Evolutionary conservation across 2,888 invertebrate species (phyloP), one percentile per base, ranked within the genome.

Genomic region (Leucophenga maculata): DNA sequence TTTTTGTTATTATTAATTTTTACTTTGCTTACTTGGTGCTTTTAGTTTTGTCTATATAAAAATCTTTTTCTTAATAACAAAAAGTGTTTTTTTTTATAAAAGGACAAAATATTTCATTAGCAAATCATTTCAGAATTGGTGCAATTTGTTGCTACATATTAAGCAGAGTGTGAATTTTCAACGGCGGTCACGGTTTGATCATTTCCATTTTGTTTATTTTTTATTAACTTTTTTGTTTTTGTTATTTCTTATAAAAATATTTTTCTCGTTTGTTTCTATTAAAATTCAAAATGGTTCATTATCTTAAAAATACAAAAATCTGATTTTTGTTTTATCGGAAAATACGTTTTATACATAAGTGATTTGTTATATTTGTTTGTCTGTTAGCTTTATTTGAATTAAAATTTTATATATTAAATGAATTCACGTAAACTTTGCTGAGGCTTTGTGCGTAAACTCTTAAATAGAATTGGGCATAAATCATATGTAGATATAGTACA

Each of bases 211-310:
- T 39, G 1, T 6, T 39, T 39, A 6, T 39, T 39, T 6, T 39
- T 39, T 39, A 11, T 39, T 39, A 6, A 39, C 8, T 50, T 50
- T 4, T 18, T 50, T 16, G n/a, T 11, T 50, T 50, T n/a, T n/a
- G 6, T 50, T 50, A 50, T 50, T 50, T 50, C 18, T 55, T 55
- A 55, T 55, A 55, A 55, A 55, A 55, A 55, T 55, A 55, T 55
- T 55, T 55, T 50, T 50, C 6, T 26, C 26, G 1, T 14, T 65
- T 76, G 66, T 77, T 75, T 80, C 70, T 77, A 74, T 79, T 72
- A 76, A 80, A 77, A 84, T 84, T 83, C 84, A 82, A 82, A 84
- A 80, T 81, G 76, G 76, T 55, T 67, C 57, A 6, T 75, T 22
- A 73, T 70, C n/a, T 67, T 59, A 67, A 75, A 69, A 55, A 44